Evolutionary conservation across 2,888 invertebrate genomes (phyloP).

Genomic region (Trissolcus brochymenae): DNA sequence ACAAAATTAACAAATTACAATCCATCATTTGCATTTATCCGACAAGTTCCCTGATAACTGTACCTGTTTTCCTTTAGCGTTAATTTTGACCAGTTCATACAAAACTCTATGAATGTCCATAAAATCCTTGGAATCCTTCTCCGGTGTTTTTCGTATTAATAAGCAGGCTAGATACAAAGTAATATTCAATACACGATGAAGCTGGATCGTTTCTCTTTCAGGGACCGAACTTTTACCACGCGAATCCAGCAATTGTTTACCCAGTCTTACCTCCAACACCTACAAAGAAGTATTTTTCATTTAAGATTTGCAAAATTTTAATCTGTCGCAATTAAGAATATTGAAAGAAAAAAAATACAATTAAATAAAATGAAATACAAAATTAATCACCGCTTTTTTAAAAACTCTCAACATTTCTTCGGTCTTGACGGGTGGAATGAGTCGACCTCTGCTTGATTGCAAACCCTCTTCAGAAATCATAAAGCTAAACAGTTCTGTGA

Average conservation of each 20-base stretch:
- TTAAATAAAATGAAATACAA: neutral
- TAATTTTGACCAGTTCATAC: slow-evolving; percentile 86
- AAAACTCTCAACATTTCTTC: slow-evolving; percentile 90
- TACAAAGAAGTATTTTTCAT: slow-evolving; percentile 32
- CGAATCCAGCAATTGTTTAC: slow-evolving; percentile 80
- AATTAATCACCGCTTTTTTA: slow-evolving; percentile 82
- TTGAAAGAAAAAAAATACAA: neutral
- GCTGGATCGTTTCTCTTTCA: slow-evolving; percentile 85
- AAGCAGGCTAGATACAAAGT: slow-evolving; percentile 90
- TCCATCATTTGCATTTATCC: neutral
- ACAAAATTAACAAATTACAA: slow-evolving; percentile 5
- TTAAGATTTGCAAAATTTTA: neutral
- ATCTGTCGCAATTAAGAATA: neutral
- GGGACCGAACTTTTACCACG: slow-evolving; percentile 77
- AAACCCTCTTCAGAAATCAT: slow-evolving; percentile 93
- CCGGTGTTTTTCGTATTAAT: slow-evolving; percentile 80
- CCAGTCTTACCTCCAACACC: slow-evolving; percentile 85
- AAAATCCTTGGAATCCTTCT: slow-evolving; percentile 78
- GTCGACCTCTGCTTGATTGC: slow-evolving; percentile 82
- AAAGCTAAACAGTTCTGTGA: slow-evolving; percentile 95
- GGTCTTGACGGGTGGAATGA: slow-evolving; percentile 88
- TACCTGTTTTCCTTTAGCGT: slow-evolving; percentile 78
- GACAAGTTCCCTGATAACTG: neutral
- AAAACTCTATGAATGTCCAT: slow-evolving; percentile 83
- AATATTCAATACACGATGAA: slow-evolving; percentile 91